Evolutionary conservation across 2,113 vertebrate species (phyloP), one percentile per base, ranked within the genome.

Genomic region (Passer domesticus): DNA sequence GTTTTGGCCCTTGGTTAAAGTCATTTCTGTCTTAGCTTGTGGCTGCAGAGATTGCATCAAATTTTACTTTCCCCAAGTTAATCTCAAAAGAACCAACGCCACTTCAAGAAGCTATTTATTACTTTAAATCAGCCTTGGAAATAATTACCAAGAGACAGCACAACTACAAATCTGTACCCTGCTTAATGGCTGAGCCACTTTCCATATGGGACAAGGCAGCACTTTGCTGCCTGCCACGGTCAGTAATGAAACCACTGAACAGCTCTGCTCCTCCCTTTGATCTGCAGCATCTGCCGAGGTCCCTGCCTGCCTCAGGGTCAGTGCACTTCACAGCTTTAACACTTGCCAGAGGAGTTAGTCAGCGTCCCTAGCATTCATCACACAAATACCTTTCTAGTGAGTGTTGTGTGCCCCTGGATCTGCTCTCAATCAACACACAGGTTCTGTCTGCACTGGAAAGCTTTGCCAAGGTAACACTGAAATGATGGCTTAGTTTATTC

Each of bases 401-500:
- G n/a, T 22, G 53, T 7, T 72, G 60, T 20, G 31, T 47, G 81
- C 74, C 66, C 4, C 1, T 44, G 53, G 81, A 44, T 66, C 92
- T 94, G 94, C 33, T 94, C 83, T 74, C 73, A 89, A 91, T 94
- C 87, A 94, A 73, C 83, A 59, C 62, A 8, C 5, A 41, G 89
- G 74, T 55, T 67, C 56, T 31, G 67, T 56, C 82, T 70, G 64
- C 64, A 23, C 74, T n/a, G 35, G 55, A 41, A 68, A 83, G 75
- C 55, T 92, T 78, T 81, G 82, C 93, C 87, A 83, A 80, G 76
- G 77, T 91, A 94, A 74, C 64, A 63, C 83, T 86, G 35, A 92
- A 92, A 50, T 58, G 64, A 90, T 89, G 60, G 64, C 47, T 93
- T 95, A 27, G 41, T 93, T 96, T 94, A 77, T 80, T 81, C 89